These are phyloP conservation scores for Ashinkailepas kermadecensis DNA, from an alignment of 2,888 invertebrate species.

Conservation along the genomic window DNA sequence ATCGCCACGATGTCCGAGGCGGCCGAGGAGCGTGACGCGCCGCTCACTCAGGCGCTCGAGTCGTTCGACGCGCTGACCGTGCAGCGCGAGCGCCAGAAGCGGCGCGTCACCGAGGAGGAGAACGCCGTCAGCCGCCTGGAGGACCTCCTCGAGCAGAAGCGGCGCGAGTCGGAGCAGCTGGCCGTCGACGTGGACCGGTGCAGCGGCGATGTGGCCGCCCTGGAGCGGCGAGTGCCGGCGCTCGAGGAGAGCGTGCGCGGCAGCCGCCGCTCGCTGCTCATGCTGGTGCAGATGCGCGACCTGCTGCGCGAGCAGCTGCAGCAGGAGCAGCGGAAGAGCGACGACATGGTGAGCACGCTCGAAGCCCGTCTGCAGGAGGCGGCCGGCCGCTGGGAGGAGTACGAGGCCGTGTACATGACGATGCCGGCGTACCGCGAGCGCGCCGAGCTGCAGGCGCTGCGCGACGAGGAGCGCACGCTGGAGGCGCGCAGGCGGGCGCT, in stretches of 20 bases:
- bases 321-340: not conserved
- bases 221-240: not conserved
- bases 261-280: not conserved
- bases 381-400: not conserved
- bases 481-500: not conserved
- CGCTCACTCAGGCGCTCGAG: not conserved
- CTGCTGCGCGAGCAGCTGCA: not conserved
- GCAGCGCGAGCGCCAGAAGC: not conserved
- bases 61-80: not conserved
- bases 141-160: not conserved
- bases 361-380: not conserved
- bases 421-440: not conserved
- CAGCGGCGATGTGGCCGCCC: not conserved
- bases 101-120: not conserved
- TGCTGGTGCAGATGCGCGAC: not conserved
- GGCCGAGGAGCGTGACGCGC: not conserved
- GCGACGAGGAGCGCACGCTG: not conserved
- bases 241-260: not conserved
- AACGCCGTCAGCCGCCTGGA: not conserved
- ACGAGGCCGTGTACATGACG: not conserved
- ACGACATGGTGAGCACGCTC: not conserved
- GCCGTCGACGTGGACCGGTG: not conserved
- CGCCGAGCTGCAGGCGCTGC: not conserved
- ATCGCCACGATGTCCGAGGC: too few species aligned
- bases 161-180: not conserved